These are phyloP conservation scores for Bradypus variegatus DNA, from an alignment of 2,797 vertebrate genomes.

Conservation along the genomic window DNA sequence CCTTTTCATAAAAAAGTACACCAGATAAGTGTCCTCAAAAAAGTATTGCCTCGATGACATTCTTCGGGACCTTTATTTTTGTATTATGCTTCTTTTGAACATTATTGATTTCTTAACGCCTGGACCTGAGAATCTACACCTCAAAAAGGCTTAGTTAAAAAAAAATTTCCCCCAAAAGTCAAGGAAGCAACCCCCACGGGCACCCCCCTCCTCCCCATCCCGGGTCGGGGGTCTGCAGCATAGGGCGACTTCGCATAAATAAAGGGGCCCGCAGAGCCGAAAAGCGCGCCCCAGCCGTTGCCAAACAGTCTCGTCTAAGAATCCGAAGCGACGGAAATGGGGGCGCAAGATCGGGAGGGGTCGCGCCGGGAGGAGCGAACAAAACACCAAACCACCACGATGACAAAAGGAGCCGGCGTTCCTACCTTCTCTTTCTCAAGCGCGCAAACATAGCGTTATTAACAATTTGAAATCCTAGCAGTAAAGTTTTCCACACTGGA, in stretches of 20 bases:
- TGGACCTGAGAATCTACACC: constrained; percentile 75
- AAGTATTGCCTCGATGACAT: constrained; percentile 68
- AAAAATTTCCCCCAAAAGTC: neutral
- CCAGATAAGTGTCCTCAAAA: constrained; percentile 69
- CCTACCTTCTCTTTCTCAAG: constrained; percentile 57
- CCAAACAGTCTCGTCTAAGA: neutral
- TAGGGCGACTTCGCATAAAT: constrained; percentile 47
- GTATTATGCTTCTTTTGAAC: constrained; percentile 35
- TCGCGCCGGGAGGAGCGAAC: neutral
- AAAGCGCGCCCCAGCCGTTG: neutral
- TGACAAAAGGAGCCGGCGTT: neutral
- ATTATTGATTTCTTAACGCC: constrained; percentile 64
- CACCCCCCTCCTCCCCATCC: no score
- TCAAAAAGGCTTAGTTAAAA: constrained; percentile 57
- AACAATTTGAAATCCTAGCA: constrained; percentile 87
- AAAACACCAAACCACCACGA: neutral
- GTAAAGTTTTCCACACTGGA: constrained; percentile 81
- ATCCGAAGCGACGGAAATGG: neutral
- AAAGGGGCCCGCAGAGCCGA: neutral
- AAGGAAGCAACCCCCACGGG: neutral
- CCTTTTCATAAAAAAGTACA: constrained; percentile 71
- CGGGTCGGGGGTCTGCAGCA: neutral
- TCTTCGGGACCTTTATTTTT: constrained; percentile 60
- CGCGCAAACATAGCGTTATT: constrained; percentile 63
- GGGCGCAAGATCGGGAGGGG: neutral